Evolutionary conservation across 1,140 invertebrate species (phyloP).

Genomic region (Prorops nasuta): DNA sequence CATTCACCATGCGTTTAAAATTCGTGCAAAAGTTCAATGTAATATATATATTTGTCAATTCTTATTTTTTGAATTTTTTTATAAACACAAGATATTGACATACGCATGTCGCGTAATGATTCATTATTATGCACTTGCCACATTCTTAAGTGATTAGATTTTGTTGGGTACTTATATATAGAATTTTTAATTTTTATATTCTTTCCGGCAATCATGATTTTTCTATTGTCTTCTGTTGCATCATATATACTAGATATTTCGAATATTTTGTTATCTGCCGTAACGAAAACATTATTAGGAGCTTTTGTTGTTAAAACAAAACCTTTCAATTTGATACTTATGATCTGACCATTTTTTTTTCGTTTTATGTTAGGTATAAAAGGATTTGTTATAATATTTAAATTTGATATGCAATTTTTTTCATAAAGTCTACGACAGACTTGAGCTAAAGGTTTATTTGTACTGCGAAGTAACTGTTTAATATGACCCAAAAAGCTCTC

Average conservation of each 20-base stretch:
- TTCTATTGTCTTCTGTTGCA: not conserved
- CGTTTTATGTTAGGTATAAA: not conserved
- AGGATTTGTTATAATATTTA: not conserved
- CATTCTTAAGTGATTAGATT: not conserved
- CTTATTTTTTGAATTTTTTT: too few species aligned
- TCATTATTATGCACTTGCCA: not conserved
- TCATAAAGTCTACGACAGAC: not conserved
- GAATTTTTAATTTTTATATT: not conserved
- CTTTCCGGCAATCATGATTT: not conserved
- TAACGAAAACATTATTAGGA: not conserved
- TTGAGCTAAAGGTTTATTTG: too few species aligned
- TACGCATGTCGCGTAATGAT: too few species aligned
- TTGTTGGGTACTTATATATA: not conserved
- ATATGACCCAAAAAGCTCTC: not conserved
- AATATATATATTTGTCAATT: too few species aligned
- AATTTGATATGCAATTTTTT: not conserved
- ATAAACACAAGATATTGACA: too few species aligned
- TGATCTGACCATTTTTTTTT: not conserved
- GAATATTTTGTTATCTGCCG: not conserved
- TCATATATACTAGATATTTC: not conserved
- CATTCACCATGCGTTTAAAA: too few species aligned
- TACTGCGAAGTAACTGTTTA: not conserved
- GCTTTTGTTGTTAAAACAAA: not conserved
- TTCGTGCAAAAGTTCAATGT: too few species aligned
- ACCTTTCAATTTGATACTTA: not conserved